Base-by-base conservation (phyloP, 2,113 vertebrate genomes). In the Sclerurus mexicanus region DNA sequence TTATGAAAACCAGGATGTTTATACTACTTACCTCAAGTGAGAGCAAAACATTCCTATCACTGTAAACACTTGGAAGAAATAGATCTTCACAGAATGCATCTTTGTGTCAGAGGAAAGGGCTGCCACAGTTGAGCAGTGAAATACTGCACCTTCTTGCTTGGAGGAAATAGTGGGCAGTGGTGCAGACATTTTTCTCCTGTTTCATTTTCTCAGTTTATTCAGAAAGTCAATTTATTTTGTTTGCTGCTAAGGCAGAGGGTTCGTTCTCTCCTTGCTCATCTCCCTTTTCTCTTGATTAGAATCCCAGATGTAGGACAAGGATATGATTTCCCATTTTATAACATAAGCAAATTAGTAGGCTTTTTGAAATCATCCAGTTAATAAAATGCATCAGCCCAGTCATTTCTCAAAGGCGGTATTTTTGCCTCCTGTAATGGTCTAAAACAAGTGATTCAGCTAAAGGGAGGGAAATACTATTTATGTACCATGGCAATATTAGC, bases 11-110 rank as follows among this genome's bases (percentile, higher is more conserved):
- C 15, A 59, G 30, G 66, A 62, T 85, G 50, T 39, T 89, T 89
- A 50, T 50, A 39, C 71, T 55, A 85, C 67, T 93, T 90, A 91
- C 62, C 71, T 69, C 55, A 83, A 63, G 39, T 37, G 30, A 94
- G 85, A 83, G 50, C 39, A 87, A 93, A 94, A 59, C 46, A 53
- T 40, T 78, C 24, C 60, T 52, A 86, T 33, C 7, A 25, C 56
- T 56, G 68, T 74, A 67, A 96, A 93, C 55, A 39, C 24, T 64
- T 42, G 39, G 42, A 95, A 91, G 63, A 74, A 83, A 76, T 6
- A 40, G 42, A 60, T 95, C 71, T 80, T 56, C 49, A 37, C 12
- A 35, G 81, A 89, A 53, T 0, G 0, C 44, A 31, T 64, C 58
- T 66, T 16, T 2, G 3, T 52, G 69, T 71, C 60, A n/a, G 46